phyloP scores from a whole-genome alignment of 2,113 vertebrate species.

The Crotophaga sulcirostris region DNA sequence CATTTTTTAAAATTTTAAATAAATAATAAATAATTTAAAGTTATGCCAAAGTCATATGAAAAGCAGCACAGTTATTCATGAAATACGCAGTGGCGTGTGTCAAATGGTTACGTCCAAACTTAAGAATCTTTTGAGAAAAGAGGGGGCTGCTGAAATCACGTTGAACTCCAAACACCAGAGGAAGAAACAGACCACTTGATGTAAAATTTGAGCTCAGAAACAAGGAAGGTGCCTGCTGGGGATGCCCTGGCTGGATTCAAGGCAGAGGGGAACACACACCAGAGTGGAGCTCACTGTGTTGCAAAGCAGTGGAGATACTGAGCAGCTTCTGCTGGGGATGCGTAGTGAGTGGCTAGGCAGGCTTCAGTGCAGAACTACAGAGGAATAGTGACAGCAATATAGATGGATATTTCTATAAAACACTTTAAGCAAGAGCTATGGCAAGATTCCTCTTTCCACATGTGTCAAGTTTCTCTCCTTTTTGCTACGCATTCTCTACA shows the following conservation, averaged over 20 bases:
- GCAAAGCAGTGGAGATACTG: background rate
- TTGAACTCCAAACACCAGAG: background rate
- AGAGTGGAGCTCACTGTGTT: rapidly evolving
- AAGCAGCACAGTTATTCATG: background rate
- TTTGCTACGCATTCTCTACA: background rate
- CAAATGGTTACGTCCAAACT: background rate
- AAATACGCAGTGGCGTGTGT: background rate
- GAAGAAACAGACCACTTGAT: background rate
- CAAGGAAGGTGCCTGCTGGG: background rate
- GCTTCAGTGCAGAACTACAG: background rate
- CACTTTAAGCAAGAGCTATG: background rate
- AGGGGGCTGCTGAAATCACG: background rate
- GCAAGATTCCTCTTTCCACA: background rate
- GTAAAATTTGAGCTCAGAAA: background rate
- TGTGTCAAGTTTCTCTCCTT: background rate
- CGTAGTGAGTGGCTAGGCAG: background rate
- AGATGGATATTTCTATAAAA: background rate
- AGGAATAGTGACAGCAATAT: background rate
- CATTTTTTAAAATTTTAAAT: too few species aligned
- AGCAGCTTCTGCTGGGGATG: background rate
- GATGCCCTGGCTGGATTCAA: rapidly evolving
- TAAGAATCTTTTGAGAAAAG: background rate
- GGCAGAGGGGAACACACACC: rapidly evolving
- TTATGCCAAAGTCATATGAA: background rate
- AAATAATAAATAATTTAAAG: background rate